Conservation (phyloP, 64 coral and sea anemone species). For the Pocillopora damicornis region DNA sequence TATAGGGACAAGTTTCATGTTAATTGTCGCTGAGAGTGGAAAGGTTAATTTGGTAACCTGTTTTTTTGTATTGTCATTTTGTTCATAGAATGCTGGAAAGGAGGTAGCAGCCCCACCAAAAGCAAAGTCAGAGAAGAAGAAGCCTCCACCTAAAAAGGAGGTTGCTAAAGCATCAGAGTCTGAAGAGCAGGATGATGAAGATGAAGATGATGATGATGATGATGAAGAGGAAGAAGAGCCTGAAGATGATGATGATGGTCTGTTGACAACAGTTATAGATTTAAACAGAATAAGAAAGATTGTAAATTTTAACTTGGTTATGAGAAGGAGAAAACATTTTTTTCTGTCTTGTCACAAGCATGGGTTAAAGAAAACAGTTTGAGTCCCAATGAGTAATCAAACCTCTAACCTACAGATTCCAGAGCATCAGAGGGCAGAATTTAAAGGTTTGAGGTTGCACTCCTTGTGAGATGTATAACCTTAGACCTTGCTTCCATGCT, state of each 20-base stretch:
- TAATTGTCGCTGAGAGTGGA: not conserved
- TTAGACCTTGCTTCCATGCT: no score
- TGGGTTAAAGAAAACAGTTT: no score
- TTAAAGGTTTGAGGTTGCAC: no score
- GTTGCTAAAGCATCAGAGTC: conserved; percentile 63
- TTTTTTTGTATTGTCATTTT: not conserved
- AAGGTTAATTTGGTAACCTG: not conserved
- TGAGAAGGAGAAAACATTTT: no score
- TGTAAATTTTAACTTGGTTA: not conserved
- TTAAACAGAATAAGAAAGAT: not conserved
- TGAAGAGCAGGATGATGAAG: conserved; percentile 57
- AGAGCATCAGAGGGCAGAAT: no score
- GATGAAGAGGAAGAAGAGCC: conserved; percentile 84
- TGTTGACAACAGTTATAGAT: not conserved
- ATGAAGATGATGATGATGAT: conserved; percentile 72
- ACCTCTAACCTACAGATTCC: no score
- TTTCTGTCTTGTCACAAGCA: no score
- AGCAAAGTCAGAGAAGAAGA: conserved; percentile 32
- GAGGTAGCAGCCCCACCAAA: not conserved
- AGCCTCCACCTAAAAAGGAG: conserved; percentile 52
- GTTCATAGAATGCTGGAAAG: conserved; percentile 30
- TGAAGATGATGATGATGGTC: conserved; percentile 72
- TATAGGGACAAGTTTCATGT: not conserved
- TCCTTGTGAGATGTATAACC: no score
- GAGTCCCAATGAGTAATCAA: no score